A percentile compares a stretch with the other conserved stretches of the same genome.
phyloP scores from a whole-genome alignment of 1,140 invertebrate species.

The Rhagoletis pomonella region DNA sequence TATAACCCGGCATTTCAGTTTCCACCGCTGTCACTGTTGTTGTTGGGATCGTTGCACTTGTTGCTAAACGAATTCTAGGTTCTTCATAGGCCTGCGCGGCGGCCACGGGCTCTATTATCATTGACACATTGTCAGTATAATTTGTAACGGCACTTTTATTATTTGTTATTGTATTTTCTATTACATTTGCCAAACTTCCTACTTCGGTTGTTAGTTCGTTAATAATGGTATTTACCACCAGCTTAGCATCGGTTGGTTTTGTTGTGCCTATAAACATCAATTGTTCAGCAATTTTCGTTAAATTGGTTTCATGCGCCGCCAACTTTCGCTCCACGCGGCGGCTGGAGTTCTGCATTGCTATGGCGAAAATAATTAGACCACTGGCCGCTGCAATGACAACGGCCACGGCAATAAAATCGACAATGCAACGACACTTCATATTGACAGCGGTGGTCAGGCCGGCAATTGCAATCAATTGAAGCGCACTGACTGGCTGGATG shows the following conservation, averaged over 20 bases:
- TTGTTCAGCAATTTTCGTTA: constrained; percentile 61
- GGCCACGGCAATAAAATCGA: constrained; percentile 54
- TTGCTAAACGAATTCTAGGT: constrained; percentile 33
- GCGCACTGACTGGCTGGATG: neutral
- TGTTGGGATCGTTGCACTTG: constrained; percentile 21
- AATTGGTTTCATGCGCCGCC: constrained; percentile 53
- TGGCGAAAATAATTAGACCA: constrained; percentile 65
- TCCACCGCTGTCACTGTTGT: constrained; percentile 11
- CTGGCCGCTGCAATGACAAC: constrained; percentile 60
- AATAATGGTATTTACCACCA: constrained; percentile 48
- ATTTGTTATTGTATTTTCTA: constrained; percentile 1
- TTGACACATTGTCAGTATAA: neutral
- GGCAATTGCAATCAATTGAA: neutral
- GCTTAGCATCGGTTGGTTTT: constrained; percentile 56
- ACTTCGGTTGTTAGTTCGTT: neutral
- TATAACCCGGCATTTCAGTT: neutral
- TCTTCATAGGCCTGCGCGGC: neutral
- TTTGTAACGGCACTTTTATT: neutral
- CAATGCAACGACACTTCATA: constrained; percentile 62
- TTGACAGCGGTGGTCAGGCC: constrained; percentile 25
- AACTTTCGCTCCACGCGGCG: constrained; percentile 17
- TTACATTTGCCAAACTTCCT: neutral
- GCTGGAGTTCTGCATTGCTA: constrained; percentile 60
- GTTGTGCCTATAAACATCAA: constrained; percentile 62
- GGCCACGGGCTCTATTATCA: neutral